phyloP scores from a whole-genome alignment of 2,888 invertebrate genomes.

The Limnephilus auricula region DNA sequence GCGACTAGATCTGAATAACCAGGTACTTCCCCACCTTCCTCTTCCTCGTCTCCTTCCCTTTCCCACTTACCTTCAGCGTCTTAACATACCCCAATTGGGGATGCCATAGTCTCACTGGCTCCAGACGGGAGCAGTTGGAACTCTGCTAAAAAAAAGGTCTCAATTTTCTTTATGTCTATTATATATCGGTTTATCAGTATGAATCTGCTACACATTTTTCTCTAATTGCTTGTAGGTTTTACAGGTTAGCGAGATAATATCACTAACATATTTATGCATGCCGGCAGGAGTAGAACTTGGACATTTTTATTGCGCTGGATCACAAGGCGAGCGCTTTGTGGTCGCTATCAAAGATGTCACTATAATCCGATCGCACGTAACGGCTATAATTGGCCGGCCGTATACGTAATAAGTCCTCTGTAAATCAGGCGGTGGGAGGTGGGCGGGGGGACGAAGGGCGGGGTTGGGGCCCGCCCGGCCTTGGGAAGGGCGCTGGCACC shows the following conservation, averaged over 20 bases:
- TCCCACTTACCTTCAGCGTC: too few relatives aligned
- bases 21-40: too few relatives aligned
- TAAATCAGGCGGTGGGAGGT: neutral
- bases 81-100: too few relatives aligned
- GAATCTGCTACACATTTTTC: neutral
- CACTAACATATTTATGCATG: neutral
- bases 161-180: neutral
- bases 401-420: constrained; percentile 17
- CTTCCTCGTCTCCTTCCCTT: too few relatives aligned
- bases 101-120: too few relatives aligned
- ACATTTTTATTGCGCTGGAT: neutral
- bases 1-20: too few relatives aligned
- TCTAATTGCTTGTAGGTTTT: neutral
- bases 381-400: constrained; percentile 14
- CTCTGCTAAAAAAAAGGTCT: too few relatives aligned
- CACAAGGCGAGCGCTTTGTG: neutral
- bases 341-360: neutral
- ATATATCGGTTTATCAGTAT: too few relatives aligned
- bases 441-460: constrained; percentile 27
- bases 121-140: too few relatives aligned
- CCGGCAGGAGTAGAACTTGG: neutral
- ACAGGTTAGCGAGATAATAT: neutral
- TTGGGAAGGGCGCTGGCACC: constrained; percentile 53
- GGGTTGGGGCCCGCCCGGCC: constrained; percentile 35
- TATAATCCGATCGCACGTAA: constrained; percentile 20